These are phyloP conservation scores for Pocota personata DNA, from an alignment of 2,888 invertebrate species.

Conservation along the genomic window DNA sequence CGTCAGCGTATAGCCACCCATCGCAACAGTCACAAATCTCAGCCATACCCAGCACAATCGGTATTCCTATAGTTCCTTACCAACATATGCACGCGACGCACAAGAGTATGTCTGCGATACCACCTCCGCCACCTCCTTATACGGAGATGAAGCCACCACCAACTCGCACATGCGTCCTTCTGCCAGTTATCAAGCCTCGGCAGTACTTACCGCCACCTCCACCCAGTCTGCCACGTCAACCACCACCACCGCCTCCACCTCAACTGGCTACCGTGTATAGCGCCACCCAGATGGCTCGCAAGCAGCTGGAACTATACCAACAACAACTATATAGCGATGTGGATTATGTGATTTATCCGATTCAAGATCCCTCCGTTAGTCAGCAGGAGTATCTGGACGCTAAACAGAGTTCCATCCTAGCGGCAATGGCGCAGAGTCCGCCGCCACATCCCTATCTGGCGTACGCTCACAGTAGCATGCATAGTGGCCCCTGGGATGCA, in stretches of 20 bases:
- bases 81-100: constrained; percentile 85
- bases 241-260: constrained; percentile 86
- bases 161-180: constrained; percentile 84
- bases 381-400: constrained; percentile 96
- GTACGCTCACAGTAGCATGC: constrained; percentile 83
- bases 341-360: constrained; percentile 95
- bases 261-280: constrained; percentile 89
- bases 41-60: constrained; percentile 79
- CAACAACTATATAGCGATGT: constrained; percentile 95
- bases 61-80: constrained; percentile 83
- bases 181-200: constrained; percentile 86
- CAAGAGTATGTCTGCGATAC: constrained; percentile 85
- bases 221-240: constrained; percentile 85
- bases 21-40: constrained; percentile 69
- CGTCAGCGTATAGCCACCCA: constrained; percentile 79
- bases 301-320: constrained; percentile 93
- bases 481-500: constrained; percentile 81
- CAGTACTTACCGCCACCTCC: constrained; percentile 87
- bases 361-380: constrained; percentile 94
- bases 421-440: constrained; percentile 86
- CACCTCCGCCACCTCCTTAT: constrained; percentile 82
- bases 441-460: constrained; percentile 84
- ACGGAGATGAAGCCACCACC: constrained; percentile 83
- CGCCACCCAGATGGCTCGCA: constrained; percentile 87
- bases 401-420: constrained; percentile 87